Evolutionary conservation across 2,113 vertebrate genomes (phyloP).

Genomic region (Gopherus flavomarginatus): DNA sequence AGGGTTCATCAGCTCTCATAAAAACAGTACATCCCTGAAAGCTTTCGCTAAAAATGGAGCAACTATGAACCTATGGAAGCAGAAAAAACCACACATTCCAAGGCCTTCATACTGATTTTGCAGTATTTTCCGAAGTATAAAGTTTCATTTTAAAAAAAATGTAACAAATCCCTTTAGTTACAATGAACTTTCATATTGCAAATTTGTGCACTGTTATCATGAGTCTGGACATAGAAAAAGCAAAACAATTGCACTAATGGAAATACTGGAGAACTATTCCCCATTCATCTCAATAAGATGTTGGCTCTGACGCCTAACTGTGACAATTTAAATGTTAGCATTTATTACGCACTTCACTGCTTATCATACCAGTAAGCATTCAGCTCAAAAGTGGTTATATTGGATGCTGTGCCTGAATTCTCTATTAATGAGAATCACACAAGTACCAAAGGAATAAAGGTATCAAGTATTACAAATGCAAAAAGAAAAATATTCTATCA

Average conservation of each 20-base stretch:
- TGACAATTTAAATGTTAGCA: not conserved
- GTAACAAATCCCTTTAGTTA: conserved; percentile 6
- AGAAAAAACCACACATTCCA: not conserved
- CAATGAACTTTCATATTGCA: not conserved
- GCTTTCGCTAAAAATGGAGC: not conserved
- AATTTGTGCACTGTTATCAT: not conserved
- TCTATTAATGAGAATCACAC: not conserved
- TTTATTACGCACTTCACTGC: not conserved
- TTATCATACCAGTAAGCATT: not conserved
- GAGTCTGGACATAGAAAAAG: not conserved
- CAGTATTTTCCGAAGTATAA: not conserved
- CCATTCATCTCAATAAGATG: not conserved
- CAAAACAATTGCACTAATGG: not conserved
- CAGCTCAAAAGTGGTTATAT: not conserved
- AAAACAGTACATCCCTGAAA: not conserved
- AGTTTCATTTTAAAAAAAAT: not conserved
- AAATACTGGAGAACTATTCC: not conserved
- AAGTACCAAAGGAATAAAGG: not conserved
- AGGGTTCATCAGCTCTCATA: not conserved
- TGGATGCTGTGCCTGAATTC: not conserved
- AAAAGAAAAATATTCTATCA: not conserved
- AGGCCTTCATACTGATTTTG: not conserved
- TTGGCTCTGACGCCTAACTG: not conserved
- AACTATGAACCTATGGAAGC: not conserved
- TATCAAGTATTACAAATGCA: not conserved